Evolutionary conservation across 64 coral and sea anemone species (phyloP), one percentile per base, ranked within the genome.

Genomic region (Porites lutea): DNA sequence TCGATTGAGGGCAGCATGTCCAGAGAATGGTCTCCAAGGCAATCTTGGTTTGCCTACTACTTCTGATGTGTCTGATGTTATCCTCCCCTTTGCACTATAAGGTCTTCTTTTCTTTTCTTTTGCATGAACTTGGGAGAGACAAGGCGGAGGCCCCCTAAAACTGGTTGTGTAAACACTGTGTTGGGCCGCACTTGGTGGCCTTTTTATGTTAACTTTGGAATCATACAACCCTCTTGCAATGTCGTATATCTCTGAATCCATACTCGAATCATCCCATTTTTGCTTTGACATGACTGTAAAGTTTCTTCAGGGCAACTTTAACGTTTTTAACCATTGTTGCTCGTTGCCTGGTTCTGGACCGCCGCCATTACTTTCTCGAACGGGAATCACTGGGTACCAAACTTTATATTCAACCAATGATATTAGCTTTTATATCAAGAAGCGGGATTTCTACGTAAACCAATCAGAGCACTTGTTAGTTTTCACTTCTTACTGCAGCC

Each of bases 11-110:
- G 89, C 79, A 27, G 78, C 72, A 48, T 81, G 71, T 1, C 89
- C 48, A 48, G 89, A 64, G 21, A 91, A 91, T 16, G 89, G 89
- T 53, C 89, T 55, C 89, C 89, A 91, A 45, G 89, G 89, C 27
- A 64, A 65, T 43, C 89, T 63, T 54, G 48, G 2, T 70, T 65
- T 49, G 16, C 8, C 8, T 13, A 19, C 13, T 65, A 16, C 18
- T 16, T 12, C 62, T 65, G 62, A 64, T 64, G 61, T 64, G 13
- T 82, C 78, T 71, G 77, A 81, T 11, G 71, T 82, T 91, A 91
- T 55, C 50, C 89, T 80, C 21, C 77, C 89, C 13, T 82, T 91
- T 1, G 89, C 78, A 72, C 89, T 91, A 18, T 16, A 73, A 61
- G 89, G 78, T 10, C 78, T 52, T 72, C 48, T 15, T 74, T 82